Evolutionary conservation across 2,113 vertebrate species (phyloP).

Genomic region (Phyllostomus hastatus): DNA sequence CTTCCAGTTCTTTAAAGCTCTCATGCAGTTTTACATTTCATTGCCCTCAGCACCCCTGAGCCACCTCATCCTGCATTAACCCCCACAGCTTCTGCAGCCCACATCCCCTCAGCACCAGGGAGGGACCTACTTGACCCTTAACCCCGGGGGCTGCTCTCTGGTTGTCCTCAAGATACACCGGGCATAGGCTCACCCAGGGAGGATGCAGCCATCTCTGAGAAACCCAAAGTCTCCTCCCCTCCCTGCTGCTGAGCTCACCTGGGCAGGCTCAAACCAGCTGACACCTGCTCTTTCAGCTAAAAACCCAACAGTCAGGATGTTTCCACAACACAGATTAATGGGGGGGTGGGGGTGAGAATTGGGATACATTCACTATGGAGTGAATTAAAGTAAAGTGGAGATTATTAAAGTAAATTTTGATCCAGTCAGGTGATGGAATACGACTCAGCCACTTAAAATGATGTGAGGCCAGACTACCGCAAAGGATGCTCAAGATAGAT

Average conservation of each 20-base stretch:
- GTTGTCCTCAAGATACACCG: neutral
- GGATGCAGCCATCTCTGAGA: neutral
- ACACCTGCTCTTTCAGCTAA: neutral
- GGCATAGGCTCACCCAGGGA: neutral
- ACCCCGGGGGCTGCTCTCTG: accelerated
- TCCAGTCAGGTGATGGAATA: neutral
- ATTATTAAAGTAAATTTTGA: neutral
- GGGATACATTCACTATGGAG: neutral
- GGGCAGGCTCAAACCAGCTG: neutral
- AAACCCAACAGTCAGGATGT: neutral
- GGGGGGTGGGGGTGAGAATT: neutral
- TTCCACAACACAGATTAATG: neutral
- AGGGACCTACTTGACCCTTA: neutral
- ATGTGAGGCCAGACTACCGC: neutral
- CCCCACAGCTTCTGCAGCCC: neutral
- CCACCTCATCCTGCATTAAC: neutral
- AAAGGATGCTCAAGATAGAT: neutral
- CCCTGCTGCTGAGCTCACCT: neutral
- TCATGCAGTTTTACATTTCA: neutral
- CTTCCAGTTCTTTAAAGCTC: neutral
- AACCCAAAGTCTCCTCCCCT: neutral
- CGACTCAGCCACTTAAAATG: neutral
- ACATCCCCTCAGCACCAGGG: neutral
- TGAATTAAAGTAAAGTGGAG: neutral
- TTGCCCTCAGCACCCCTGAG: neutral